phyloP scores from a whole-genome alignment of 2,888 invertebrate genomes.

The Calliopum simillimum region DNA sequence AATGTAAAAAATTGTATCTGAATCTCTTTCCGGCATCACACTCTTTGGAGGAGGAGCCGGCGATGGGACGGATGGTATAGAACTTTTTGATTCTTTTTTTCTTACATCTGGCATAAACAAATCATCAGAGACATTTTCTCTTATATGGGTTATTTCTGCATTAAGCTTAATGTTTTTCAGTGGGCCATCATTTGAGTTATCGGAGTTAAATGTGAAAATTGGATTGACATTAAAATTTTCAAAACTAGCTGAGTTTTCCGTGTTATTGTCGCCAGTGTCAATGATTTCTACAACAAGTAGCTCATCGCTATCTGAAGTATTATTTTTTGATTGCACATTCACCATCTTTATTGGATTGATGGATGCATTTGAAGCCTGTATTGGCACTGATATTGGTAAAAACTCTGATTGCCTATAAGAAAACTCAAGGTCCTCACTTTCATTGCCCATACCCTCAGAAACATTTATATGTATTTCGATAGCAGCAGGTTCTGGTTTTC shows the following conservation, averaged over 20 bases:
- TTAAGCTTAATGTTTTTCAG: constrained; percentile 45
- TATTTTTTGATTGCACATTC: background rate
- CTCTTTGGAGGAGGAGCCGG: constrained; percentile 52
- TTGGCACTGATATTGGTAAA: background rate
- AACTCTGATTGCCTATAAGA: constrained; percentile 59
- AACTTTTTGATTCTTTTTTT: constrained; percentile 33
- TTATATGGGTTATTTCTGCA: background rate
- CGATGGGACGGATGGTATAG: constrained; percentile 54
- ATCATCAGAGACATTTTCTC: constrained; percentile 56
- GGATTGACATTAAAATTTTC: constrained; percentile 54
- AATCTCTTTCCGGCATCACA: constrained; percentile 62
- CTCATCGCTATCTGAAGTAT: constrained; percentile 54
- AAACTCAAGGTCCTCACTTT: constrained; percentile 64
- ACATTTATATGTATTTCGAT: constrained; percentile 66
- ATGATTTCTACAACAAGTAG: constrained; percentile 65
- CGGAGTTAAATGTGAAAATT: constrained; percentile 54
- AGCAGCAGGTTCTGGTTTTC: constrained; percentile 63
- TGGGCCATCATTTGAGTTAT: constrained; percentile 41
- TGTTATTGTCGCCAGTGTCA: constrained; percentile 56
- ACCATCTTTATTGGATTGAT: background rate
- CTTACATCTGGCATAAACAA: constrained; percentile 59
- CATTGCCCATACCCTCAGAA: constrained; percentile 63
- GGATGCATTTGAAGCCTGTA: background rate
- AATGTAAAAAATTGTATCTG: constrained; percentile 67
- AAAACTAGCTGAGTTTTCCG: constrained; percentile 51